Conservation (phyloP, 2,113 vertebrate species). For the Cryptotis parvus region DNA sequence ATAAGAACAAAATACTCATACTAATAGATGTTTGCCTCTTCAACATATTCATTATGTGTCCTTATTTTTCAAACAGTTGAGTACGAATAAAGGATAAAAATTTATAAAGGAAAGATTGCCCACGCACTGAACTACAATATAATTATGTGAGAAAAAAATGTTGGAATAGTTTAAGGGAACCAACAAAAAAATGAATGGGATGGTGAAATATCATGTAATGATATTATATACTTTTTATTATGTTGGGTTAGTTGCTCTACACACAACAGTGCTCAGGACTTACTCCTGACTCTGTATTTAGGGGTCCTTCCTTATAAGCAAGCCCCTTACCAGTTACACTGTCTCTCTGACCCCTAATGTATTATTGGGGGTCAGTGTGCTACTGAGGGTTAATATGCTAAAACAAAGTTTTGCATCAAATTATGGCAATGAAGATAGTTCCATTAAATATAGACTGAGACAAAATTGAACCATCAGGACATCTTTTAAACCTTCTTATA, state of each 20-base stretch:
- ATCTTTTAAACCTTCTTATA: not conserved
- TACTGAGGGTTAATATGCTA: too few relatives aligned
- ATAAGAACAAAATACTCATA: not conserved
- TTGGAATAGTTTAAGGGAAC: not conserved
- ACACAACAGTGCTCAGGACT: too few relatives aligned
- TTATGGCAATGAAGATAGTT: not conserved
- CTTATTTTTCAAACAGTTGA: not conserved
- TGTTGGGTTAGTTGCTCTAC: too few relatives aligned
- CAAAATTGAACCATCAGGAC: not conserved
- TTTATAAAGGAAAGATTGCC: not conserved
- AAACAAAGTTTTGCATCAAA: not conserved
- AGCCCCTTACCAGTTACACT: too few relatives aligned
- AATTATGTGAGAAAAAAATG: conserved; percentile 12
- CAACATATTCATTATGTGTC: not conserved
- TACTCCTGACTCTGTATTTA: too few relatives aligned
- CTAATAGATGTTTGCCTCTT: not conserved
- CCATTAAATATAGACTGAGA: not conserved
- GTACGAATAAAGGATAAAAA: not conserved
- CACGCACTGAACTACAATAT: not conserved
- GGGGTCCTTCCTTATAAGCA: too few relatives aligned
- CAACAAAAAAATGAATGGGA: not conserved
- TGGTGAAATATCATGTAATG: not conserved
- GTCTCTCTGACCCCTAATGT: too few relatives aligned
- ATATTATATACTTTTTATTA: too few relatives aligned
- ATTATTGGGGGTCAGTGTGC: too few relatives aligned